Evolutionary conservation across 2,113 vertebrate genomes (phyloP).

Genomic region (Mastomys coucha): DNA sequence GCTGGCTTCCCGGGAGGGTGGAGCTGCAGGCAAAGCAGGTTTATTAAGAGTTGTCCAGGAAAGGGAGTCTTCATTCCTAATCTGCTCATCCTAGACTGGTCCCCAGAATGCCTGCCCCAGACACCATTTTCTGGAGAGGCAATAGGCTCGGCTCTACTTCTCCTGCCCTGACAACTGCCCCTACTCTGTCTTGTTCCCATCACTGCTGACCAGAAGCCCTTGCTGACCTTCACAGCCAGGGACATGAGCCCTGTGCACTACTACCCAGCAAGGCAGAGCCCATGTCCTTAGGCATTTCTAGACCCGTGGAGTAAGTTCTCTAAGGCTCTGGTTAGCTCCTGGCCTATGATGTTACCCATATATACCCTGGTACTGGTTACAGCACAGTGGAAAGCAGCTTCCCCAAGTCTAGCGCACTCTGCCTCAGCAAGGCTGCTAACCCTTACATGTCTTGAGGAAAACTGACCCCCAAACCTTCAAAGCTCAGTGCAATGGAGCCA

Average conservation of each 20-base stretch:
- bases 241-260: background rate
- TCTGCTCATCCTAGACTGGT: background rate
- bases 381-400: background rate
- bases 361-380: too few species aligned
- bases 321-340: background rate
- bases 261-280: background rate
- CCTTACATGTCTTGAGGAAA: background rate
- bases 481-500: background rate
- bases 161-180: background rate
- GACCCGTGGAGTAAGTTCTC: fast-evolving
- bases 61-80: background rate
- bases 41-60: background rate
- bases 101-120: too few species aligned
- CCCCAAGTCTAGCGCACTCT: background rate
- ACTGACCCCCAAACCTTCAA: background rate
- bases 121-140: background rate
- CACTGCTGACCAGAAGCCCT: background rate
- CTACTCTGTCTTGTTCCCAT: background rate
- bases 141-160: background rate
- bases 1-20: constrained; percentile 90
- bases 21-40: constrained; percentile 83
- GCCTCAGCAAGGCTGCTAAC: background rate
- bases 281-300: background rate
- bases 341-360: background rate
- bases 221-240: background rate